phyloP scores from a whole-genome alignment of 2,797 vertebrate species.

The Hippopotamyrus pictus region DNA sequence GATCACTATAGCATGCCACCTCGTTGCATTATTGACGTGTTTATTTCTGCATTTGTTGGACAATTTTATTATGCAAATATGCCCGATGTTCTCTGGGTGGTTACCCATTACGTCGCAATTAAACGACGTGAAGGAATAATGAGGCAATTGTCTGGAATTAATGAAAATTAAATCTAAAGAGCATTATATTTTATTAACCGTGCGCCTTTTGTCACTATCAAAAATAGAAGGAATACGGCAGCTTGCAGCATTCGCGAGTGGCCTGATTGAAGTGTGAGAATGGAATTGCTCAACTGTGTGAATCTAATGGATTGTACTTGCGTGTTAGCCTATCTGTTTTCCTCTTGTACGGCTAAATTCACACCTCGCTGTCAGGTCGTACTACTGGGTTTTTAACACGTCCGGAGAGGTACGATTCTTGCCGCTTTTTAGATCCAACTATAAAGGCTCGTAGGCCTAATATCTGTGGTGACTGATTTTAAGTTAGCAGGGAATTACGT shows the following conservation, averaged over 20 bases:
- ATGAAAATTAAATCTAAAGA: constrained; percentile 15
- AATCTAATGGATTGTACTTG: background rate
- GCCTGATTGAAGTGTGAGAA: background rate
- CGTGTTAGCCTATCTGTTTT: background rate
- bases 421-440: background rate
- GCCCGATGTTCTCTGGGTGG: constrained; percentile 6
- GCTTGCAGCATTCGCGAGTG: background rate
- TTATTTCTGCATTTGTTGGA: constrained; percentile 6
- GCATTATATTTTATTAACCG: constrained; percentile 15
- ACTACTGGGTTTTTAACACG: background rate
- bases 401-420: background rate
- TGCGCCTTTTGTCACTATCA: constrained; percentile 9
- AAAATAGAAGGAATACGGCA: constrained; percentile 5
- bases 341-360: constrained; percentile 3
- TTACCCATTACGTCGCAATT: constrained; percentile 9
- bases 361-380: background rate
- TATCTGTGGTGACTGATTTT: background rate
- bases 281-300: background rate
- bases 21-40: background rate
- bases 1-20: background rate
- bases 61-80: constrained; percentile 19
- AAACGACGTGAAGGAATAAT: constrained; percentile 10
- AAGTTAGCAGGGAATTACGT: background rate
- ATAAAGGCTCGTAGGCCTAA: background rate
- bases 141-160: constrained; percentile 19